Base-by-base conservation (phyloP, 2,113 vertebrate species). In the Oreochromis niloticus region DNA sequence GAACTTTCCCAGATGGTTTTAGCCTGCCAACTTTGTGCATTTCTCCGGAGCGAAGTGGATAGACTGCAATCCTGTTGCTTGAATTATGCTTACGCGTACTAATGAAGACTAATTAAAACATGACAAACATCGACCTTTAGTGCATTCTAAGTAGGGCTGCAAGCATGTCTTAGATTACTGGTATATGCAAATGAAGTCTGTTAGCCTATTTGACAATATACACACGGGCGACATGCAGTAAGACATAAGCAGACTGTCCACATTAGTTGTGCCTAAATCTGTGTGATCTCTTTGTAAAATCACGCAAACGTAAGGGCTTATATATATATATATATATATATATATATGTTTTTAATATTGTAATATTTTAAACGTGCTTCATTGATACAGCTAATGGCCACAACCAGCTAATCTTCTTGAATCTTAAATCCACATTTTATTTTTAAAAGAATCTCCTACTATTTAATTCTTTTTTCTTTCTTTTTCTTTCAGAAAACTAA, bases 1-100 rank as follows among this genome's bases (percentile, higher is more conserved):
- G 89, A 93, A 94, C 93, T 92, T 95, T 93, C 91, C 88, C 85
- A 86, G 82, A 87, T 92, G 91, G 73, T 83, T 88, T 91, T 71
- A 85, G 85, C 78, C 68, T 88, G 91, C 91, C 84, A 94, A 90
- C 83, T 93, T 90, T 85, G 90, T 87, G 91, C 88, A 17, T 89
- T 85, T 91, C 90, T 91, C 89, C 89, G 83, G 90, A 90, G 86
- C 68, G 63, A 75, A 80, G 78, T 57, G 85, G 85, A 89, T 78
- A 43, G 85, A 55, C 61, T 22, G 81, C 87, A 17, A 59, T 88
- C 91, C 87, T 90, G 83, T 88, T 93, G 91, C 88, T 80, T 86
- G 39, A 89, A 84, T 87, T 71, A 87, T 85, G 56, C 88, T 71
- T 82, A 83, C 43, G 71, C 54, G 75, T 87, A 79, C 87, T 91